phyloP scores from a whole-genome alignment of 1,140 invertebrate species.

The Leptoteleia sp. region DNA sequence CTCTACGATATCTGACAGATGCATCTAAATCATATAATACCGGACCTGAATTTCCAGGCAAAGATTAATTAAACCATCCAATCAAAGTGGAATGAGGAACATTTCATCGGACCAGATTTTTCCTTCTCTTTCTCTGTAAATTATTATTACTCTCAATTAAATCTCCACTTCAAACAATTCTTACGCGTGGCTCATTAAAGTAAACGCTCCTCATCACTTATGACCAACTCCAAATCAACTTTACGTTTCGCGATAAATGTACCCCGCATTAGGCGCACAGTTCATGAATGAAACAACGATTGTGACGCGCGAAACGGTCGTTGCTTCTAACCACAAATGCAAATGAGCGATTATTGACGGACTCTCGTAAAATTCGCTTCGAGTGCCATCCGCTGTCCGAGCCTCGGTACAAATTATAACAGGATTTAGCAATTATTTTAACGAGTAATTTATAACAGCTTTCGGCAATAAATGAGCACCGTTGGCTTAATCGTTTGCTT shows the following conservation, averaged over 20 bases:
- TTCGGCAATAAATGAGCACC: neutral
- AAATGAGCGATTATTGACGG: constrained; percentile 26
- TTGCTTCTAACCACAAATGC: constrained; percentile 21
- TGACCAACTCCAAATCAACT: constrained; percentile 34
- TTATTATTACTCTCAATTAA: constrained; percentile 43
- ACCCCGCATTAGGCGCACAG: constrained; percentile 11
- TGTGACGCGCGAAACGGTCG: constrained; percentile 22
- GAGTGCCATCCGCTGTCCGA: neutral
- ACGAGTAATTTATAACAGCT: neutral
- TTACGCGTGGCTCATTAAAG: constrained; percentile 44
- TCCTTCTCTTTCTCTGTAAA: constrained; percentile 12
- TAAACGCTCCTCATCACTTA: constrained; percentile 36
- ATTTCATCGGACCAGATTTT: constrained; percentile 34
- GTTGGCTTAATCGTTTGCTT: neutral
- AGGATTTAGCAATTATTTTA: constrained; percentile 3
- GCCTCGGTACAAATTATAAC: neutral
- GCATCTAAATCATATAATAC: constrained; percentile 23
- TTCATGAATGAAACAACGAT: constrained; percentile 55
- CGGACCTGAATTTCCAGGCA: constrained; percentile 19
- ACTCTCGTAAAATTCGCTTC: neutral
- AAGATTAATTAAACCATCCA: constrained; percentile 46
- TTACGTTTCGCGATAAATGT: constrained; percentile 31
- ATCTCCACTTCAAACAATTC: constrained; percentile 8
- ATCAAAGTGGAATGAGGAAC: constrained; percentile 13
- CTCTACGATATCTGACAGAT: constrained; percentile 28